Base-by-base conservation (phyloP, 2,888 invertebrate species). In the Petrolisthes cinctipes region DNA sequence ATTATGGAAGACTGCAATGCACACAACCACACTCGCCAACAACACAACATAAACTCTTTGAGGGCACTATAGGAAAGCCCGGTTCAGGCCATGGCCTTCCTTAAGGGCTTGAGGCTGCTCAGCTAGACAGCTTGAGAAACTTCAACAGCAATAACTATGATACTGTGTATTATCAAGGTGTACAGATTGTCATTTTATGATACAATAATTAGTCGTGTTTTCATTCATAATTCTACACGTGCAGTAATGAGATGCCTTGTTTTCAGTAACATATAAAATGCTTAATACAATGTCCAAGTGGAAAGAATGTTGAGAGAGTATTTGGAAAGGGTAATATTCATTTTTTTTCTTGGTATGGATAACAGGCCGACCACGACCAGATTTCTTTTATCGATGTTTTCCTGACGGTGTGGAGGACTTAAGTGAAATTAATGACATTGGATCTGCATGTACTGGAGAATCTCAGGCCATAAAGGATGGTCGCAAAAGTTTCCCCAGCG, bases 401-500 rank as follows among this genome's bases (percentile, higher is more conserved):
- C 97, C 97, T 0, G 95, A 96, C 92, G 97, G 96, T 0, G 92
- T 93, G 79, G 93, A 87, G 14, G 85, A 89, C 75, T 73, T 88
- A 11, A 80, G 86, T 17, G 82, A 82, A 5, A 37, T 83, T 14
- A 20, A 94, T 88, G 94, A 94, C 86, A 93, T 94, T 2, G 94
- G 95, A 68, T 93, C 95, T 86, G 93, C 93, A 82, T 97, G 97
- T 91, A 96, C 95, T 0, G 97, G 97, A 0, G 94, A 95, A 90
- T 92, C 93, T 0, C 92, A 92, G 7, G 94, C 93, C 0, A 94
- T 97, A 5, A 95, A 94, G 92, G 97, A 97, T 89, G 97, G 97
- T 0, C 94, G 96, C 89, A 97, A 97, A 93, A 97, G 97, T 89
- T 97, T 98, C 92, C 97, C 97, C 0, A 97, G 97, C 92, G 97